Base-by-base conservation (phyloP, 92 coral and sea anemone species). In the Metridium senile region DNA sequence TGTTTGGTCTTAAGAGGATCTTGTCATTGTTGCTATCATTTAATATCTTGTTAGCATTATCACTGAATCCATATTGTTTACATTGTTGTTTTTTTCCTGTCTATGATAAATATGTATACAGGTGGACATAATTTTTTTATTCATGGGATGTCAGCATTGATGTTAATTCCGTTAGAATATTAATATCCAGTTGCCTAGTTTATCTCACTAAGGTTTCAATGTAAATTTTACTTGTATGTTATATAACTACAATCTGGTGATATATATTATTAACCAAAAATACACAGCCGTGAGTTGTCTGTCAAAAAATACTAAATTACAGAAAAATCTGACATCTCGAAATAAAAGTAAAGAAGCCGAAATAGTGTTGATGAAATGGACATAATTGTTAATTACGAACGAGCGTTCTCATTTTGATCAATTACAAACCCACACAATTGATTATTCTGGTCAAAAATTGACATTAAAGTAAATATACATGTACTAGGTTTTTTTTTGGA, bases 391-490 rank as follows among this genome's bases (percentile, higher is more conserved):
- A 21, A 39, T 33, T 45, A 39, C 67, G 18, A 26, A 16, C 19
- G 0, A 39, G 19, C 21, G 25, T 54, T 54, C 61, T 39, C 49
- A 39, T 28, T 53, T 53, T 49, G 16, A 22, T 67, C 51, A 33
- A 33, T 67, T 67, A 67, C 72, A 67, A 67, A 67, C 21, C 59
- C 56, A 33, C 56, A 67, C 11, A 67, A 33, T 29, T 33, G 56
- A 67, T 67, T 67, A 2, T 27, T 26, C 66, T 23, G n/a, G 61
- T 54, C 61, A 54, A 54, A 21, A 54, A n/a, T 45, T 45, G 25
- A 21, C 25, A 54, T 9, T 9, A 21, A 54, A 54, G 25, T 54
- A 54, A 54, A 54, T 54, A 27, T 54, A 54, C 25, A 2, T 9
- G 13, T 39, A 39, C 25, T 19, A 27, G 30, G 33, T 26, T 61